A percentile compares a stretch with the other conserved stretches of the same genome.
Conservation (phyloP, 2,888 invertebrate species). For the Metopia argyrocephala region DNA sequence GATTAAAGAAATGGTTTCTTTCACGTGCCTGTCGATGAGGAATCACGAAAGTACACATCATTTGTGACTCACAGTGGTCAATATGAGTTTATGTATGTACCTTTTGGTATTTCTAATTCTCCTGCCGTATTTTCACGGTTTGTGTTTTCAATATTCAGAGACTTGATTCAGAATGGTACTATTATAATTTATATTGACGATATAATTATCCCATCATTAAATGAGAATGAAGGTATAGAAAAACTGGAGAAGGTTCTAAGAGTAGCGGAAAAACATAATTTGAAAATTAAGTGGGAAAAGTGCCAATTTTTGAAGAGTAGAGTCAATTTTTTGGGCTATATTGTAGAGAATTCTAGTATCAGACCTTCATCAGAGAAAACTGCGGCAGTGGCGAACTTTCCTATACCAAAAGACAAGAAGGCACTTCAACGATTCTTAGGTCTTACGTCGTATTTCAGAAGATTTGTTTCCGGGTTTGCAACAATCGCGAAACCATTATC, state of each 20-base stretch:
- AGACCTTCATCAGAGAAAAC: constrained; percentile 43
- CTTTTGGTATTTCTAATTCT: constrained; percentile 61
- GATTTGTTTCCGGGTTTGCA: constrained; percentile 48
- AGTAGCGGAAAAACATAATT: constrained; percentile 40
- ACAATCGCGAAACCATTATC: constrained; percentile 45
- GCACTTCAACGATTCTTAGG: constrained; percentile 29
- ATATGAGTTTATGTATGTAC: constrained; percentile 56
- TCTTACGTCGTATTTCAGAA: constrained; percentile 52
- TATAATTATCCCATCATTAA: constrained; percentile 54
- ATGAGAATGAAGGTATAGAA: constrained; percentile 5
- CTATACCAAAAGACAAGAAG: constrained; percentile 28
- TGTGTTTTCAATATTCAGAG: constrained; percentile 48
- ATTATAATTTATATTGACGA: constrained; percentile 65
- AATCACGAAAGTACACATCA: constrained; percentile 51
- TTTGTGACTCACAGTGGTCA: constrained; percentile 56
- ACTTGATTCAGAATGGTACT: constrained; percentile 48
- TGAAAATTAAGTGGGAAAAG: constrained; percentile 62
- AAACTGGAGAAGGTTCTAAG: constrained; percentile 29
- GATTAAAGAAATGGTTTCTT: constrained; percentile 59
- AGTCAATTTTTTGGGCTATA: constrained; percentile 57
- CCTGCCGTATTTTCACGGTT: no score
- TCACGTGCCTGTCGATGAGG: constrained; percentile 55
- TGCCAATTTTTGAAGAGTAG: constrained; percentile 57
- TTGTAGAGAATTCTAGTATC: constrained; percentile 48
- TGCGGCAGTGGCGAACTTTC: constrained; percentile 38